A percentile compares a stretch with the other conserved stretches of the same genome.
phyloP scores from a whole-genome alignment of 2,113 vertebrate species.

The Gopherus evgoodei region DNA sequence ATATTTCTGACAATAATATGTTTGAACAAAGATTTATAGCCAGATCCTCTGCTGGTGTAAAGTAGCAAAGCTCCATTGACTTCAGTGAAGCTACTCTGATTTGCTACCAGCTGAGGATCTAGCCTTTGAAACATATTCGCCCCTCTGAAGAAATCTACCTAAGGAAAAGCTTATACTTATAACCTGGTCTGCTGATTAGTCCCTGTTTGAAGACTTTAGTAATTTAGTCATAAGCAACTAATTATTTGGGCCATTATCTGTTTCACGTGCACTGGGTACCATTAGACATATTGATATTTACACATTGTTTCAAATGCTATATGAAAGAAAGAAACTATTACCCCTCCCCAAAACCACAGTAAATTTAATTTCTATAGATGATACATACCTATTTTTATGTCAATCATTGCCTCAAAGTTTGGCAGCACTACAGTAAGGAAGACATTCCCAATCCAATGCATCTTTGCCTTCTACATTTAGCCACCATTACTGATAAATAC shows the following conservation, averaged over 20 bases:
- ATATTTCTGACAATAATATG: background rate
- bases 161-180: background rate
- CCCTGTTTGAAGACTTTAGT: background rate
- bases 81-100: background rate
- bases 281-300: background rate
- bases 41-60: background rate
- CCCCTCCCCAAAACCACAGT: background rate
- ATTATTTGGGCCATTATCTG: background rate
- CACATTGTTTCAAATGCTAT: background rate
- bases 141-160: background rate
- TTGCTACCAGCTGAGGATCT: background rate
- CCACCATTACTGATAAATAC: background rate
- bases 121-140: background rate
- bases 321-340: background rate
- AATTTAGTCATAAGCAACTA: background rate
- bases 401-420: background rate
- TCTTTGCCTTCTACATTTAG: background rate
- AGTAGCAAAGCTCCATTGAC: fast-evolving
- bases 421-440: background rate
- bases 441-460: background rate
- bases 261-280: background rate
- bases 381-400: background rate
- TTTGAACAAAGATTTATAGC: background rate
- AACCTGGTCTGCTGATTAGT: background rate
- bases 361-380: background rate